phyloP scores from a whole-genome alignment of 2,797 vertebrate genomes.

The Acestrorhynchus altus region DNA sequence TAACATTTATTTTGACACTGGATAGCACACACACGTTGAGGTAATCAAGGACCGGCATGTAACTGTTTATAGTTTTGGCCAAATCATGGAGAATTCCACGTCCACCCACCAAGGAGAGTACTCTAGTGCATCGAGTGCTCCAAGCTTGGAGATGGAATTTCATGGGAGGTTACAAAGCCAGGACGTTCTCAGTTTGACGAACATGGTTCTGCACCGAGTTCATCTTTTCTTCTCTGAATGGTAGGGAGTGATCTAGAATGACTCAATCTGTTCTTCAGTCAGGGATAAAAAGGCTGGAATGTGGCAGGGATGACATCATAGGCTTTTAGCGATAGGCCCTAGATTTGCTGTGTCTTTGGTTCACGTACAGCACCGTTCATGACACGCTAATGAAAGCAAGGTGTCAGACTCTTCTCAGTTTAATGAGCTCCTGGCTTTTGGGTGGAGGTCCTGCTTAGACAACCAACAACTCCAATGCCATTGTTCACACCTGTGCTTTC shows the following conservation, averaged over 20 bases:
- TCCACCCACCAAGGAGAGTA: background rate
- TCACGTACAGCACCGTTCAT: constrained; percentile 14
- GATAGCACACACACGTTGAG: background rate
- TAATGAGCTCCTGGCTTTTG: constrained; percentile 25
- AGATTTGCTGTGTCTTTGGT: constrained; percentile 41
- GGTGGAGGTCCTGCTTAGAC: constrained; percentile 36
- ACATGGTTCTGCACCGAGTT: background rate
- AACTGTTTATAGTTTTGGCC: constrained; percentile 3
- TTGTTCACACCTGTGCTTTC: constrained; percentile 4
- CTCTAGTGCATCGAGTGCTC: background rate
- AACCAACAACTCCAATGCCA: constrained; percentile 32
- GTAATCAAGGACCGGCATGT: constrained; percentile 2
- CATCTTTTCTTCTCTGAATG: constrained; percentile 18
- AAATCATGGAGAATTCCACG: constrained; percentile 3
- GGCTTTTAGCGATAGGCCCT: constrained; percentile 25
- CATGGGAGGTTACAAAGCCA: background rate
- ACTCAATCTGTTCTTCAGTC: constrained; percentile 27
- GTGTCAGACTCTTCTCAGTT: constrained; percentile 16
- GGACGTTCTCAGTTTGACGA: background rate
- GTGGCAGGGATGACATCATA: constrained; percentile 37
- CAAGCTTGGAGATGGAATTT: background rate
- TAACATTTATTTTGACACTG: background rate
- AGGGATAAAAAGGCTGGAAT: constrained; percentile 33
- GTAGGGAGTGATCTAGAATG: constrained; percentile 9
- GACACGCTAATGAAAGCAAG: constrained; percentile 26